Percentiles rank a stretch among this genome's conserved stretches.
These are phyloP conservation scores for Xylocopa sonorina DNA, from an alignment of 1,140 invertebrate species.

Conservation along the genomic window DNA sequence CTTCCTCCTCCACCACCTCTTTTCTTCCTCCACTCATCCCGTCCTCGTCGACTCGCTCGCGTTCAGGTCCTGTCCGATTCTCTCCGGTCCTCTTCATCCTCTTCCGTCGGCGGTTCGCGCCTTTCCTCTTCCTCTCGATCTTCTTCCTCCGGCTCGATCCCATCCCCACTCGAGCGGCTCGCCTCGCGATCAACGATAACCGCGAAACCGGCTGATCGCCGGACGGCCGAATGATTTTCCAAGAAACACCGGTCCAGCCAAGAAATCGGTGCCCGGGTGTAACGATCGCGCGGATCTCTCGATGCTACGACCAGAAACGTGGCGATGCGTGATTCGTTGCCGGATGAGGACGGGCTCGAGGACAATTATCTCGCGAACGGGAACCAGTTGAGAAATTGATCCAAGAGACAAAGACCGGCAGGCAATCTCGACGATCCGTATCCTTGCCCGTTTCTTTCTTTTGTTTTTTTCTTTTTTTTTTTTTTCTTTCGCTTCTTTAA, in stretches of 20 bases:
- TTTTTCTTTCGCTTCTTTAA: neutral
- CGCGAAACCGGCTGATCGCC: neutral
- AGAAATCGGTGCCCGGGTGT: neutral
- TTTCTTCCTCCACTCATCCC: slow-evolving; percentile 25
- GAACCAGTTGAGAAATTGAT: neutral
- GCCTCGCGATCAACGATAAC: neutral
- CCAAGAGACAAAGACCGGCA: neutral
- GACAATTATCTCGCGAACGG: neutral
- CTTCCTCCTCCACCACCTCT: slow-evolving; percentile 25
- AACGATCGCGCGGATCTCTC: no score
- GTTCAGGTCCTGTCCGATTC: neutral
- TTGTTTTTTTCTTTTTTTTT: neutral
- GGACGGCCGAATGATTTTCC: neutral
- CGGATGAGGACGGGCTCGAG: no score
- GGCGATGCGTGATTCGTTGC: no score
- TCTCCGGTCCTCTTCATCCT: neutral
- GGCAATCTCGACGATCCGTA: neutral
- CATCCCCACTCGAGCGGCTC: neutral
- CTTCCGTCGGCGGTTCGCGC: neutral
- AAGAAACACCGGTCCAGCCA: neutral
- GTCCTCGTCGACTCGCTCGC: neutral
- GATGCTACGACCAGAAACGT: no score
- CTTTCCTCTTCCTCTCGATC: neutral
- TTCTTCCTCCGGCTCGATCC: no score
- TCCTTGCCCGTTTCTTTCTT: no score